Conservation (phyloP, 2,888 invertebrate species). For the Acrobasis suavella region DNA sequence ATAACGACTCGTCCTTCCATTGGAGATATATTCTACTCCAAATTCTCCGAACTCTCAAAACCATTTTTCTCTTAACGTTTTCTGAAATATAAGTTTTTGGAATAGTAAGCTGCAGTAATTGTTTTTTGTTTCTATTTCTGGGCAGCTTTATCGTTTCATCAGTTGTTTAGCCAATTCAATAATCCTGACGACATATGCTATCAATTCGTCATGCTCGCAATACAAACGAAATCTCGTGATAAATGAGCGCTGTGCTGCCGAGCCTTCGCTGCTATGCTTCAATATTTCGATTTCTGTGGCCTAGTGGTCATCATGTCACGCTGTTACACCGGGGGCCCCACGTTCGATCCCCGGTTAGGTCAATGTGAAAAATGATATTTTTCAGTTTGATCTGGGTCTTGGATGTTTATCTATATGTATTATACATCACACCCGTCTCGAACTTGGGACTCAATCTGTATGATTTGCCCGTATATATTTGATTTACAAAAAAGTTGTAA, state of each 20-base stretch:
- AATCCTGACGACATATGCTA: background rate
- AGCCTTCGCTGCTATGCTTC: background rate
- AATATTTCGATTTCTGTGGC: no score
- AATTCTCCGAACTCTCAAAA: no score
- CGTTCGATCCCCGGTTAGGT: no score
- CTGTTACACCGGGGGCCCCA: no score
- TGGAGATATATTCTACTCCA: slow-evolving; percentile 25
- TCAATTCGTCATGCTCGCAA: slow-evolving; percentile 38
- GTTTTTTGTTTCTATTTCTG: background rate
- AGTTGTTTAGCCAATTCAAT: background rate
- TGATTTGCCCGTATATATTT: no score
- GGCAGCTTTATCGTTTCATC: background rate
- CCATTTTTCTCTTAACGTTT: background rate
- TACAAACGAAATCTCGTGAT: slow-evolving; percentile 43
- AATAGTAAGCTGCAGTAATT: background rate
- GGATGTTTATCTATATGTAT: no score
- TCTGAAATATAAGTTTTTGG: background rate
- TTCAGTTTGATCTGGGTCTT: no score
- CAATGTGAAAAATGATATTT: no score
- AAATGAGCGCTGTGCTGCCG: slow-evolving; percentile 31
- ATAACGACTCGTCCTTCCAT: slow-evolving; percentile 22
- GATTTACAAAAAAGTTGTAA: no score
- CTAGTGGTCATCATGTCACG: no score
- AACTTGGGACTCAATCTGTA: no score
- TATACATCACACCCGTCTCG: no score